A percentile compares a stretch with the other conserved stretches of the same genome.
Evolutionary conservation across 2,113 vertebrate genomes (phyloP).

Genomic region (Phalacrocorax brasilianus): DNA sequence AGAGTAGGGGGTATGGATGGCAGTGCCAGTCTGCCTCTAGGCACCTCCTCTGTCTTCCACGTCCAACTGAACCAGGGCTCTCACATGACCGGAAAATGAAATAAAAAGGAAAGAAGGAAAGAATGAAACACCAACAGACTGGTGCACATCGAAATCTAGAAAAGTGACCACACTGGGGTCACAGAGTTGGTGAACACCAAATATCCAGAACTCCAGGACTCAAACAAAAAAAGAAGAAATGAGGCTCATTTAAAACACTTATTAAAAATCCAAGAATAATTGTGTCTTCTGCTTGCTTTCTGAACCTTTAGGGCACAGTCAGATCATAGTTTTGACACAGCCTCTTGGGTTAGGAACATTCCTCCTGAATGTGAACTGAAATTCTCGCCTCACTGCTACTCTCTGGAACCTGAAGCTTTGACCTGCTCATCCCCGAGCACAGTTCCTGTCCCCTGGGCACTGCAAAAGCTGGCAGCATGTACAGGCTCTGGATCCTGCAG

Average conservation of each 20-base stretch:
- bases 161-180: not conserved
- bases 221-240: not conserved
- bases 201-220: not conserved
- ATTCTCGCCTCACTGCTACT: not conserved
- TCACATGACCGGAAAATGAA: not conserved
- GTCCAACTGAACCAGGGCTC: not conserved
- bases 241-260: not conserved
- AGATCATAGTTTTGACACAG: not conserved
- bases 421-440: not conserved
- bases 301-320: not conserved
- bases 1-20: not conserved
- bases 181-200: not conserved
- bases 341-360: accelerated
- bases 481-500: not conserved
- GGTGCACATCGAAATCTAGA: not conserved
- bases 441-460: not conserved
- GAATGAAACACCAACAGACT: not conserved
- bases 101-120: not conserved
- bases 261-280: not conserved
- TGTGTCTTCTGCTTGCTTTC: not conserved
- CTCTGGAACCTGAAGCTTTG: not conserved
- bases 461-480: not conserved
- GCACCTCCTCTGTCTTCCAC: not conserved
- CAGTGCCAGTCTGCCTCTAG: not conserved
- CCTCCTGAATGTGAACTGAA: not conserved